phyloP scores from a whole-genome alignment of 1,140 invertebrate species.

The Bombus polaris region DNA sequence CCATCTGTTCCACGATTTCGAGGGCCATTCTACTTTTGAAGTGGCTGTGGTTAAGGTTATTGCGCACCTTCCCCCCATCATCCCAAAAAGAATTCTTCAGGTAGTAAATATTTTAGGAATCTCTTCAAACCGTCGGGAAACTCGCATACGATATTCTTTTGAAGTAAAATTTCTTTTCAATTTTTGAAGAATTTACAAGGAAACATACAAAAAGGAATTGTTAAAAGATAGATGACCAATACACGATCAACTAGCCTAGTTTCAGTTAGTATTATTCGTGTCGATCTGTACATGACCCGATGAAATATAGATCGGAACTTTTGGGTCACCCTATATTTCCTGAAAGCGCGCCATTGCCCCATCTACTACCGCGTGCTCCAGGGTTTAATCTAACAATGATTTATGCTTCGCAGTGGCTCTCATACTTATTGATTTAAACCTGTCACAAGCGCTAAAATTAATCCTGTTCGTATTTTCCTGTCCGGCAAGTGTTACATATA shows the following conservation, averaged over 20 bases:
- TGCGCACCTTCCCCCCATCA: background rate
- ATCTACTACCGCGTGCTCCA: slow-evolving; percentile 74
- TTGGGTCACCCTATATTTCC: slow-evolving; percentile 78
- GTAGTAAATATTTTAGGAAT: background rate
- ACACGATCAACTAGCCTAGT: slow-evolving; percentile 25
- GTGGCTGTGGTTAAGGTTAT: background rate
- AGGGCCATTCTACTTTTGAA: background rate
- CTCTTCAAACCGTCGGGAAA: background rate
- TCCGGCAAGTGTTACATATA: background rate
- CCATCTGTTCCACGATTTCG: background rate
- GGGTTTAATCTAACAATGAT: slow-evolving; percentile 82
- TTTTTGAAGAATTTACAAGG: background rate
- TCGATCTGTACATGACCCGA: slow-evolving; percentile 48
- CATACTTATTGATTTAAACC: slow-evolving; percentile 61
- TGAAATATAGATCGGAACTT: slow-evolving; percentile 76
- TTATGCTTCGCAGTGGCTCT: slow-evolving; percentile 78
- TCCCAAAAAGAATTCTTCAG: background rate
- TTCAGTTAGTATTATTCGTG: slow-evolving; percentile 1
- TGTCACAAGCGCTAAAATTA: slow-evolving; percentile 28
- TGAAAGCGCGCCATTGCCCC: slow-evolving; percentile 76
- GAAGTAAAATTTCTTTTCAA: background rate
- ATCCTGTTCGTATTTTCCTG: slow-evolving; percentile 9
- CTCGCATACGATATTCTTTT: background rate
- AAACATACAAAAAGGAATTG: background rate
- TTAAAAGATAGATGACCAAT: background rate